phyloP scores from a whole-genome alignment of 2,797 vertebrate species.

The Zalophus californianus region DNA sequence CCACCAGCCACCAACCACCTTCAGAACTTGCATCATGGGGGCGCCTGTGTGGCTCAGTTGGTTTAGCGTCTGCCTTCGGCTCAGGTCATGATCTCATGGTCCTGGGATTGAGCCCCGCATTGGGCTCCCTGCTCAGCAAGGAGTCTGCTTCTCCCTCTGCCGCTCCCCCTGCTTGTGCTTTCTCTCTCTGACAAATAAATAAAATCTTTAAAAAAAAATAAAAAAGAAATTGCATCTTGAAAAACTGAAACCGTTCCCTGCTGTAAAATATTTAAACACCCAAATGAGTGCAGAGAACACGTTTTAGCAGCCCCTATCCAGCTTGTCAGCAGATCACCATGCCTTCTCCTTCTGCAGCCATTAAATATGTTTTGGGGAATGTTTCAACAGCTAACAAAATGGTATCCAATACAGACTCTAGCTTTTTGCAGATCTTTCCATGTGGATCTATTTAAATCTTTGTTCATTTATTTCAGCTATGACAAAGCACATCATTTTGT shows the following conservation, averaged over 20 bases:
- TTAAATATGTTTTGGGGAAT: too few relatives aligned
- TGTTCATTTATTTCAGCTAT: neutral
- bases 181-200: neutral
- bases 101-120: neutral
- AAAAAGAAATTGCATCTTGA: too few relatives aligned
- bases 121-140: neutral
- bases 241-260: neutral
- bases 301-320: too few relatives aligned
- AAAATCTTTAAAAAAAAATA: neutral
- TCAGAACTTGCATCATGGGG: rapidly evolving
- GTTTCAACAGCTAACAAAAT: neutral
- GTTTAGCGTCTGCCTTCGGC: neutral
- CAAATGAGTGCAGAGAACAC: neutral
- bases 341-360: neutral
- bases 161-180: neutral
- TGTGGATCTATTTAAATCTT: neutral
- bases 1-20: neutral
- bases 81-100: neutral
- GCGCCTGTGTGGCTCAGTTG: too few relatives aligned
- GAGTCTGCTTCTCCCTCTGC: neutral
- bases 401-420: rapidly evolving
- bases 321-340: too few relatives aligned
- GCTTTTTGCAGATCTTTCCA: neutral
- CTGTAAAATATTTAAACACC: neutral
- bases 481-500: neutral